Conservation (phyloP, 2,113 vertebrate genomes). For the Ctenomys sociabilis region DNA sequence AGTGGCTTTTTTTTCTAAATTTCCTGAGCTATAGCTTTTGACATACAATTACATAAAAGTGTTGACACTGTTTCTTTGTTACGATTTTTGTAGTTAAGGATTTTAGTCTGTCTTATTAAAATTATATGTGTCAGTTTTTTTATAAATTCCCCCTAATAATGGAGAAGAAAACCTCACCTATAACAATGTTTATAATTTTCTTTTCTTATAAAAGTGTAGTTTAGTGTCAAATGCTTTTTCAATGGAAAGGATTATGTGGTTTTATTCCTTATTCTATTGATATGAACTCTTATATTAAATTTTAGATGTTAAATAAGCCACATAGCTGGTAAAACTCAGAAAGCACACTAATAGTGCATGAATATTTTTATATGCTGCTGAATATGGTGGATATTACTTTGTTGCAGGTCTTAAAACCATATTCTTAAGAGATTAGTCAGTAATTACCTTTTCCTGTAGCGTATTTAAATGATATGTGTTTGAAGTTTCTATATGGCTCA, state of each 20-base stretch:
- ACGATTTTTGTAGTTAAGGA: background rate
- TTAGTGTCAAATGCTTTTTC: background rate
- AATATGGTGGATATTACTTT: background rate
- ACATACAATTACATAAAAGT: background rate
- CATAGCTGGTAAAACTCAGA: background rate
- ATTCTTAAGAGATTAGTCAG: background rate
- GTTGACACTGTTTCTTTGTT: background rate
- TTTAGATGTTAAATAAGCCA: background rate
- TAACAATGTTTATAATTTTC: background rate
- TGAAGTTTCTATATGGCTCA: background rate
- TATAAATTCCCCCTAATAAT: background rate
- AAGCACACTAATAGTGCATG: background rate
- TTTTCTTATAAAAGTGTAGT: background rate
- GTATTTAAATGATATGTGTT: background rate
- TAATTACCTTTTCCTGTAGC: background rate
- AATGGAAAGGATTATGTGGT: background rate
- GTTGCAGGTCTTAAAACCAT: background rate
- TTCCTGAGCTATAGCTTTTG: background rate
- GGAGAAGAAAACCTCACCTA: background rate
- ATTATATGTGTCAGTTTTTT: background rate
- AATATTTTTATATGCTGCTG: background rate
- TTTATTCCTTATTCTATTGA: background rate
- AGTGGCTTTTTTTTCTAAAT: background rate
- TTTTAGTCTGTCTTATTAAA: background rate
- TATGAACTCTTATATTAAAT: background rate